Evolutionary conservation across 64 coral and sea anemone species (phyloP).

Genomic region (Platygyra sinensis): DNA sequence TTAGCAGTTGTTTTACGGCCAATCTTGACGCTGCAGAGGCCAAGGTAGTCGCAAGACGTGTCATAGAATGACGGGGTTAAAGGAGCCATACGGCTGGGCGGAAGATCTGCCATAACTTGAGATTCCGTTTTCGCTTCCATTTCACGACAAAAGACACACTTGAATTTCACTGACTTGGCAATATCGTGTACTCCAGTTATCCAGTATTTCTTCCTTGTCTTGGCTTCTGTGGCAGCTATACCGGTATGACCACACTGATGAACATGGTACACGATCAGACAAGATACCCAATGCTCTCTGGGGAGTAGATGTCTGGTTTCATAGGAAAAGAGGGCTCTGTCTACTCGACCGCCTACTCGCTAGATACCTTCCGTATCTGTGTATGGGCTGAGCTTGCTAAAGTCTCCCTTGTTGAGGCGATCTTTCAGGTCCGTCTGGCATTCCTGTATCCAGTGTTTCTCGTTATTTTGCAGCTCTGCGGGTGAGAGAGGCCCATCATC

Average conservation of each 20-base stretch:
- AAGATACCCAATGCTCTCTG: slow-evolving; percentile 2
- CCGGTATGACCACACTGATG: background rate
- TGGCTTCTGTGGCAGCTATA: background rate
- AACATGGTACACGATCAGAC: background rate
- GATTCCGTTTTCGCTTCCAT: background rate
- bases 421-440: slow-evolving; percentile 24
- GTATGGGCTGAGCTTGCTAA: slow-evolving; percentile 38
- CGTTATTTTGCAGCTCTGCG: no score
- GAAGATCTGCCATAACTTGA: slow-evolving; percentile 26
- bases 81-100: background rate
- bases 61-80: slow-evolving; percentile 16
- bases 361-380: slow-evolving; percentile 28
- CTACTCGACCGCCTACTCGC: slow-evolving; percentile 42
- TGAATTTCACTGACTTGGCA: background rate
- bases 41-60: slow-evolving; percentile 29
- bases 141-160: background rate
- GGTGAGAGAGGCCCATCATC: no score
- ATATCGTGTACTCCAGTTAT: slow-evolving; percentile 6
- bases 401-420: slow-evolving; percentile 13
- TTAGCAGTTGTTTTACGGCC: no score
- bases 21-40: background rate
- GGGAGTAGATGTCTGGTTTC: slow-evolving; percentile 26
- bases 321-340: slow-evolving; percentile 10
- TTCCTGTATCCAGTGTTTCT: no score
- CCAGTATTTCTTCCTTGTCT: slow-evolving; percentile 24